Percentiles rank a stretch among this genome's conserved stretches.
Evolutionary conservation across 30 jellyfish, hydroid and myxozoan species (phyloP).

Genomic region (Hydractinia symbiolongicarpus): DNA sequence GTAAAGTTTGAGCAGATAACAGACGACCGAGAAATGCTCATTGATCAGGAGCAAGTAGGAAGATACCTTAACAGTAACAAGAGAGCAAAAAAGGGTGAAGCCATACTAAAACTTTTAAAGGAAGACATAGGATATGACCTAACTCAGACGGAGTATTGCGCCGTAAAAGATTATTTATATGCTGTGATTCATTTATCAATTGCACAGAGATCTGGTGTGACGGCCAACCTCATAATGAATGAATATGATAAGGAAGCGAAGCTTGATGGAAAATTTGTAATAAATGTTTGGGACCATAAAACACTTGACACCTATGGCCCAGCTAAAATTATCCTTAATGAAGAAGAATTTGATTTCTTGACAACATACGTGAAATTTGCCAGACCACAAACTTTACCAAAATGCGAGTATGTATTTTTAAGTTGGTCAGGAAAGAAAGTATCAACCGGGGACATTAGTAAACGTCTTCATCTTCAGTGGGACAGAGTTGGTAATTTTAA

Average conservation of each 20-base stretch:
- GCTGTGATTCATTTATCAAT: background rate
- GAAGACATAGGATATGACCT: background rate
- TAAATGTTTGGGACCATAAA: conserved; percentile 23
- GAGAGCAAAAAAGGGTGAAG: background rate
- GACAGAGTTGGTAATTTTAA: conserved; percentile 7
- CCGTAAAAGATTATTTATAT: background rate
- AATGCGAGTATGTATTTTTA: conserved; percentile 9
- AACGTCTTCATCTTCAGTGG: conserved; percentile 18
- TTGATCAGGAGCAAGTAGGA: background rate
- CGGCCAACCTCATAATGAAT: conserved; percentile 5
- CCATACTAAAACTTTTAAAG: background rate
- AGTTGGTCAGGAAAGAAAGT: conserved; percentile 20
- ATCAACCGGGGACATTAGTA: background rate
- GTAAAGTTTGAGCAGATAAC: background rate
- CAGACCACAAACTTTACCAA: conserved; percentile 17
- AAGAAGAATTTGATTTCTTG: background rate
- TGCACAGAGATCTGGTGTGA: conserved; percentile 14
- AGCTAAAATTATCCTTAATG: background rate
- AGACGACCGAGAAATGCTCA: background rate
- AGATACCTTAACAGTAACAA: background rate
- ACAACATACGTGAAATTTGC: conserved; percentile 13
- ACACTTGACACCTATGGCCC: conserved; percentile 9
- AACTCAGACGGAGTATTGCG: conserved; percentile 3
- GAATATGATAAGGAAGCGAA: background rate
- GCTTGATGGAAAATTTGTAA: background rate